Evolutionary conservation across 2,797 vertebrate species (phyloP).

Genomic region (Knipowitschia caucasica): DNA sequence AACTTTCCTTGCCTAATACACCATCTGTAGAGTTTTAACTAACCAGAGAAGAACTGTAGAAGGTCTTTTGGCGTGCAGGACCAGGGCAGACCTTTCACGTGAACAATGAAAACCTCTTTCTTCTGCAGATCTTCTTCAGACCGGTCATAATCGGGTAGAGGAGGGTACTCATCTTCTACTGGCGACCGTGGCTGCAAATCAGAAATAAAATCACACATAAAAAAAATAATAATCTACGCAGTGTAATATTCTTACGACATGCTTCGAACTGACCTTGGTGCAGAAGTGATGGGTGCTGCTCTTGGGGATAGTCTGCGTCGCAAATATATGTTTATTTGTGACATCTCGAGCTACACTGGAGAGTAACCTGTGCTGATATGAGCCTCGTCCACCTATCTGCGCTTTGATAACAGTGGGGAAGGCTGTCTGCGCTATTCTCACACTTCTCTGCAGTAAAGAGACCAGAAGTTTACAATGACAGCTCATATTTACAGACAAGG

Average conservation of each 20-base stretch:
- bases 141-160: conserved; percentile 74
- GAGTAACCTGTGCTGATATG: conserved; percentile 22
- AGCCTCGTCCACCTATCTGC: neutral
- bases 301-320: conserved; percentile 9
- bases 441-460: conserved; percentile 43
- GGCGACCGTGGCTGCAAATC: conserved; percentile 47
- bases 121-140: conserved; percentile 33
- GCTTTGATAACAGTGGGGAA: neutral
- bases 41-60: conserved; percentile 88
- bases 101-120: conserved; percentile 81
- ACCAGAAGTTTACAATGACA: conserved; percentile 17
- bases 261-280: conserved; percentile 44
- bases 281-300: conserved; percentile 30
- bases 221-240: no score
- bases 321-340: neutral
- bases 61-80: conserved; percentile 84
- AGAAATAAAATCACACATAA: neutral
- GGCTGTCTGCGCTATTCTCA: conserved; percentile 7
- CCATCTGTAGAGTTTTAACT: neutral
- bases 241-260: neutral
- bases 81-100: conserved; percentile 87
- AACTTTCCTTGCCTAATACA: no score
- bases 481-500: conserved; percentile 36
- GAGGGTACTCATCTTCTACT: conserved; percentile 70
- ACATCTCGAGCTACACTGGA: neutral